A percentile compares a stretch with the other conserved stretches of the same genome.
These are phyloP conservation scores for Drosophila varians DNA, from an alignment of 1,140 invertebrate genomes.

Conservation along the genomic window DNA sequence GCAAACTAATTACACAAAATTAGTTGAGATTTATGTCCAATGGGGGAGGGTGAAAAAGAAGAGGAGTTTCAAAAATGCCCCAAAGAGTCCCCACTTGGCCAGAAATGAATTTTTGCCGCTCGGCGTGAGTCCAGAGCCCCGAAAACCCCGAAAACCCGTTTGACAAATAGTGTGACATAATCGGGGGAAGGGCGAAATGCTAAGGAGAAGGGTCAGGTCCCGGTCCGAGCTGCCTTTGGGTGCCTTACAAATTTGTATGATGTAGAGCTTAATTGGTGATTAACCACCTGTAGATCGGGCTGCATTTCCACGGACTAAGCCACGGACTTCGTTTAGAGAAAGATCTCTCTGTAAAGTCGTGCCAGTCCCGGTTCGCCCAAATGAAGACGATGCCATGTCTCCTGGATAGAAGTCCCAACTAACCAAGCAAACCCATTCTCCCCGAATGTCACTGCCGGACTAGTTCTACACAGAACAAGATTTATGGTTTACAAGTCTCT, in stretches of 20 bases:
- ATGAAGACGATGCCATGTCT: constrained; percentile 64
- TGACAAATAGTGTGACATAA: constrained; percentile 79
- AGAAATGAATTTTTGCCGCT: constrained; percentile 72
- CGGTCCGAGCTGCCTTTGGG: constrained; percentile 14
- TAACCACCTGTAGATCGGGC: constrained; percentile 79
- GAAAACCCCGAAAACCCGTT: constrained; percentile 37
- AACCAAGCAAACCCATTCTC: constrained; percentile 28
- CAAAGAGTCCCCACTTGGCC: constrained; percentile 23
- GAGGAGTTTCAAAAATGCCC: constrained; percentile 32
- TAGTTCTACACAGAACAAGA: constrained; percentile 57
- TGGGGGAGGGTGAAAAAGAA: not conserved
- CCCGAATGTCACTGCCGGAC: constrained; percentile 43
- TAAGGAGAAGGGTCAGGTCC: constrained; percentile 50
- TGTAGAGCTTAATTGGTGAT: constrained; percentile 82
- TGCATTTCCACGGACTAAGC: constrained; percentile 52
- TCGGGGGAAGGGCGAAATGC: constrained; percentile 14
- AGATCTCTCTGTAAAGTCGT: constrained; percentile 51
- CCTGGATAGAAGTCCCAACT: constrained; percentile 10
- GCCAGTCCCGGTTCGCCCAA: constrained; percentile 51
- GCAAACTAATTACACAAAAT: constrained; percentile 81
- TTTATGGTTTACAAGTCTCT: constrained; percentile 68
- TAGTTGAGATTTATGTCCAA: constrained; percentile 76
- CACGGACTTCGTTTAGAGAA: not conserved
- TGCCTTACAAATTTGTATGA: constrained; percentile 76
- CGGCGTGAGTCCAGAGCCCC: constrained; percentile 45